Evolutionary conservation across 1,140 invertebrate species (phyloP), one percentile per base, ranked within the genome.

Genomic region (Drosophila burlai): DNA sequence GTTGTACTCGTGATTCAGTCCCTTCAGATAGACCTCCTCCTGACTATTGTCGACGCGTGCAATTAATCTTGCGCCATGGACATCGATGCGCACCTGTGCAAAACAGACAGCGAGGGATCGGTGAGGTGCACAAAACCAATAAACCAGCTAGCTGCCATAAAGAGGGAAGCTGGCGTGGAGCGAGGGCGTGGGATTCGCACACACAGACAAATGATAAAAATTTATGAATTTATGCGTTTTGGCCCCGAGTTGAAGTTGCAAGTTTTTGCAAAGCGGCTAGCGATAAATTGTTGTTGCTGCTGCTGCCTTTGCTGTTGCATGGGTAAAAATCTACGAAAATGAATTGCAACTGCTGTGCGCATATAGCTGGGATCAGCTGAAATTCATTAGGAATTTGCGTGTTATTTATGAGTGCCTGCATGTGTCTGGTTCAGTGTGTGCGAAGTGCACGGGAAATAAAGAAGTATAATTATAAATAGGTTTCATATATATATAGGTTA

Each of bases 41-140:
- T 96, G 95, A 65, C 96, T 94, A 80, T 96, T 95, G 93, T 98
- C 97, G n/a, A 98, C 96, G 82, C 95, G 95, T 34, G 97, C 97
- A 72, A 96, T 96, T 49, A 98, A 94, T 92, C 96, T 95, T 36
- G 96, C 96, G 18, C 95, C 95, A 86, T 96, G 95, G 1, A 98
- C 96, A 93, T 98, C 97, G 73, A 98, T 97, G 65, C 94, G 94
- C n/a, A 97, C 95, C 94, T 94, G 85, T 76, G 76, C 76, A 63
- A 49, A 34, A 69, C 38, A 67, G 54, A 76, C 26, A 63, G 58
- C 52, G 31, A 54, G 50, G 62, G 38, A 81, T 75, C n/a, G 81
- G 80, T 81, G 80, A 89, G 72, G 54, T 65, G 81, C 74, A 80
- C 65, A 84, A 85, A 90, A 89, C 85, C 85, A 89, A 89, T 89